Percentiles rank a stretch among this genome's conserved stretches.
phyloP scores from a whole-genome alignment of 2,797 vertebrate genomes.

The Siniperca undulata region DNA sequence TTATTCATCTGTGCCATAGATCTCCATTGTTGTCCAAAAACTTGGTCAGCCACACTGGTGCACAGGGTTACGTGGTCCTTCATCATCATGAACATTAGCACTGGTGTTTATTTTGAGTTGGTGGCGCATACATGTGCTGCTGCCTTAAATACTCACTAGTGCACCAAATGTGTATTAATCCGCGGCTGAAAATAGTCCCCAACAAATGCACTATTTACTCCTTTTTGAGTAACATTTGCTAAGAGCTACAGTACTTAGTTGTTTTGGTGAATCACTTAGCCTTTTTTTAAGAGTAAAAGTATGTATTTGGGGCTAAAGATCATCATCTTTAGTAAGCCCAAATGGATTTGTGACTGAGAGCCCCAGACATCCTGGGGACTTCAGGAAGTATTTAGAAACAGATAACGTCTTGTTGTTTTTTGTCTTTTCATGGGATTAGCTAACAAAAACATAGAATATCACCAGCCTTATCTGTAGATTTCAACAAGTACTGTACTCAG shows the following conservation, averaged over 20 bases:
- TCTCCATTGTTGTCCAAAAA: background rate
- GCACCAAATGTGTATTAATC: background rate
- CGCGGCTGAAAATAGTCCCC: background rate
- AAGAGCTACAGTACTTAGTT: background rate
- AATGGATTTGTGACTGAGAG: background rate
- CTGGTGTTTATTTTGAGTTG: background rate
- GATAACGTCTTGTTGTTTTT: background rate
- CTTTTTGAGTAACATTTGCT: background rate
- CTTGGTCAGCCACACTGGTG: background rate
- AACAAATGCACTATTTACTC: background rate
- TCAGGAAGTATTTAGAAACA: background rate
- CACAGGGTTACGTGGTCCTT: background rate
- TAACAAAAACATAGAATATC: background rate
- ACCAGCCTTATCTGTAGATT: background rate
- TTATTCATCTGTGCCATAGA: background rate
- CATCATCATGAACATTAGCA: background rate
- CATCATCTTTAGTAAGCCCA: background rate
- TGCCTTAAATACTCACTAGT: background rate
- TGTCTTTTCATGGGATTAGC: background rate
- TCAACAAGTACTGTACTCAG: background rate
- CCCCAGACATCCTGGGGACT: background rate
- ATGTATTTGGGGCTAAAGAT: background rate
- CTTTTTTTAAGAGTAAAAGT: background rate
- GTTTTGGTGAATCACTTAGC: background rate
- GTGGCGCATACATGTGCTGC: background rate